Conservation (phyloP, 2,888 invertebrate genomes). For the Mythimna albipuncta region DNA sequence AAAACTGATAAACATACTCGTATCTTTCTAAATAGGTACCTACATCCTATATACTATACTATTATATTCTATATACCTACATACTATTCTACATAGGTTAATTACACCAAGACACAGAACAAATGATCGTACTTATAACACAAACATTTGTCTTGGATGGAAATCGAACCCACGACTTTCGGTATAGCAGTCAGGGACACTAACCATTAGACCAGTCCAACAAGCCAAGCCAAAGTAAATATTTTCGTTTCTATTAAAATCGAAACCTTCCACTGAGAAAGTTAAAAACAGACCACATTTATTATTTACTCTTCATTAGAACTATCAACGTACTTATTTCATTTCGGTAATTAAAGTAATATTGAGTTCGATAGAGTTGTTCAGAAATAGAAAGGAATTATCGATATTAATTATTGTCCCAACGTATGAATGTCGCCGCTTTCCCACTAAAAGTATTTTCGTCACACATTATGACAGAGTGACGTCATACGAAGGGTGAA, state of each 20-base stretch:
- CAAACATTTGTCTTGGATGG: too few relatives aligned
- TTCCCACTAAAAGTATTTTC: slow-evolving; percentile 49
- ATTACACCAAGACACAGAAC: too few relatives aligned
- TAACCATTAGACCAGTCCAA: too few relatives aligned
- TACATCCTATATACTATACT: too few relatives aligned
- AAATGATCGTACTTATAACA: too few relatives aligned
- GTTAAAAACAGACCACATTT: slow-evolving; percentile 1
- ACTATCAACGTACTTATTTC: slow-evolving; percentile 3
- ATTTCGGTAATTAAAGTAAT: slow-evolving; percentile 24
- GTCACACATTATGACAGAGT: slow-evolving; percentile 31
- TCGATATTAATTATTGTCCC: slow-evolving; percentile 16
- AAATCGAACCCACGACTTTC: too few relatives aligned
- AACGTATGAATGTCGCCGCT: slow-evolving; percentile 17
- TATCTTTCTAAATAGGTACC: too few relatives aligned
- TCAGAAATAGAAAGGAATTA: slow-evolving; percentile 43
- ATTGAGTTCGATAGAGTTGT: slow-evolving; percentile 29
- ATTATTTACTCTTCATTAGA: slow-evolving; percentile 12
- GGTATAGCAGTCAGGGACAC: too few relatives aligned
- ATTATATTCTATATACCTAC: too few relatives aligned
- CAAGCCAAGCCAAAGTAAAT: background rate
- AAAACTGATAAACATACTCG: too few relatives aligned
- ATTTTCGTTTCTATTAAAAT: background rate
- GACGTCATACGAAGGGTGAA: slow-evolving; percentile 47
- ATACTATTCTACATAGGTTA: too few relatives aligned
- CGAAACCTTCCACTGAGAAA: background rate